Evolutionary conservation across 2,888 invertebrate species (phyloP).

Genomic region (Watsonalla binaria): DNA sequence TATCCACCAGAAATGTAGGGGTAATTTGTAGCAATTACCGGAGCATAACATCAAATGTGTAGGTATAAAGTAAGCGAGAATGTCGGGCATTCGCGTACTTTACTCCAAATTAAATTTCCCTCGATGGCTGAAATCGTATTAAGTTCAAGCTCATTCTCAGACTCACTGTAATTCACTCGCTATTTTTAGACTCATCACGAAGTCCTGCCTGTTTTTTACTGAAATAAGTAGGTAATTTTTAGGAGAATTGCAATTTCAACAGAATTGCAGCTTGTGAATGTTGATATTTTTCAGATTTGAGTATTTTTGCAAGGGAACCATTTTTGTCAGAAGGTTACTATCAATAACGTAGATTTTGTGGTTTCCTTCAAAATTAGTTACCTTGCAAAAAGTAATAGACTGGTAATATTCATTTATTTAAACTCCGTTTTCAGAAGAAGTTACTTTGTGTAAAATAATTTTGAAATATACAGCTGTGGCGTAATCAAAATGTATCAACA

Average conservation of each 20-base stretch:
- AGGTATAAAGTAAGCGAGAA: background rate
- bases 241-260: background rate
- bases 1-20: background rate
- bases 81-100: constrained; percentile 7
- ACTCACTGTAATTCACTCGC: background rate
- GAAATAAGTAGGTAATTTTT: background rate
- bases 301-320: too few species aligned
- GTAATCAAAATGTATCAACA: too few species aligned
- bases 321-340: too few species aligned
- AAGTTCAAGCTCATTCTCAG: constrained; percentile 1
- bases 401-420: too few species aligned
- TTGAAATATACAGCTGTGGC: too few species aligned
- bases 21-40: background rate
- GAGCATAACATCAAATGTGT: background rate
- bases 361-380: too few species aligned
- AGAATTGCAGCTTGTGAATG: background rate
- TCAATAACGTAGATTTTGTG: too few species aligned
- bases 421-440: too few species aligned
- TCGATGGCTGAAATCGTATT: constrained; percentile 4
- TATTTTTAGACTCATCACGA: constrained; percentile 1
- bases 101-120: constrained; percentile 14
- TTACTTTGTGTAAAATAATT: too few species aligned
- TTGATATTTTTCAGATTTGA: background rate
- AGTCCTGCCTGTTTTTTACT: background rate
- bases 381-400: too few species aligned